Evolutionary conservation across 2,888 invertebrate species (phyloP), one percentile per base, ranked within the genome.

Genomic region (Hedychridium roseum): DNA sequence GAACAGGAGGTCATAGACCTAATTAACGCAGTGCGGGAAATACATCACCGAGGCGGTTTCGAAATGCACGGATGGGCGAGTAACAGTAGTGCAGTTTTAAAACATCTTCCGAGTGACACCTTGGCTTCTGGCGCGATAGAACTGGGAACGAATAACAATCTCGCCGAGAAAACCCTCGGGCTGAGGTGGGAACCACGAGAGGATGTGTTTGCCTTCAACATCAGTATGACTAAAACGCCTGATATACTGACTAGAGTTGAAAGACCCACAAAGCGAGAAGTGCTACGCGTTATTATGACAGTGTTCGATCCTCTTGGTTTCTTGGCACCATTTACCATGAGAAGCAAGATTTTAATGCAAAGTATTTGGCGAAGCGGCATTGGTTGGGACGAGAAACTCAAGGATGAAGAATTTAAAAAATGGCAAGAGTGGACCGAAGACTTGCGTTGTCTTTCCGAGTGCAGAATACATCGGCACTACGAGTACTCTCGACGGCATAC

Each of bases 231-330:
- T 3, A 51, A 51, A 35, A 54, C 57, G n/a, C 43, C 51, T 7
- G 3, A 21, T 2, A 54, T 43, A 16, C 43, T 60, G 6, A 28
- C 48, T 7, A 5, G 9, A 2, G 50, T 54, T 1, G 28, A n/a
- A 15, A 35, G 31, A 15, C 60, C 62, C 1, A 68, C 60, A 15
- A 66, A 64, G 30, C 28, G 60, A 23, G 50, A 61, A 28, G 34
- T 53, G 12, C 39, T 58, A 15, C 46, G 46, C 15, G 36, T 49
- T 1, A 38, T 54, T 2, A 65, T 56, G 68, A 66, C 58, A 1
- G 34, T 67, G 0, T 72, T 63, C 37, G 68, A 71, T 23, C 70
- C 71, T 0, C 36, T 66, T 1, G 66, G 68, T 6, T 42, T 66
- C 0, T 31, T 66, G 7, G 42, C 50, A 1, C 55, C 60, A 11